A percentile compares a stretch with the other conserved stretches of the same genome.
Evolutionary conservation across 53 echinoderm and acorn worm genomes (phyloP).

Genomic region (Holothuria leucospilota): DNA sequence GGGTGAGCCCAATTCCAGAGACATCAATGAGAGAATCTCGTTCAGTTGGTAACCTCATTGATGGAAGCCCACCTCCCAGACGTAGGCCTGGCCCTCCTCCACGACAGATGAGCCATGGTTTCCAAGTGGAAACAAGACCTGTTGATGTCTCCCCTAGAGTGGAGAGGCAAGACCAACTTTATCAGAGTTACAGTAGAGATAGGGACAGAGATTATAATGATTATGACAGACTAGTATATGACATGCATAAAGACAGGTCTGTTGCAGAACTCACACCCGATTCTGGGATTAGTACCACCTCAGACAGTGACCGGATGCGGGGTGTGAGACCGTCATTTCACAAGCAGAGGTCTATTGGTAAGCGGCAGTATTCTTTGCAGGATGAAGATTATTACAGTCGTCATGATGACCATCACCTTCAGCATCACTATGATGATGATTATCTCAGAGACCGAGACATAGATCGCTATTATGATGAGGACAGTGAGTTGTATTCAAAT

Average conservation of each 20-base stretch:
- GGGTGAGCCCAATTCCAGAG: constrained; percentile 78
- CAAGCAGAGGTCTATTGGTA: constrained; percentile 58
- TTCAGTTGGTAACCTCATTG: constrained; percentile 86
- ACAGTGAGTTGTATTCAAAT: constrained; percentile 70
- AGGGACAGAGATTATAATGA: constrained; percentile 75
- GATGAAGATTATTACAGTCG: constrained; percentile 61
- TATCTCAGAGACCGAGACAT: constrained; percentile 68
- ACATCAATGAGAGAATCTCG: constrained; percentile 74
- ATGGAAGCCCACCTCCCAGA: constrained; percentile 63
- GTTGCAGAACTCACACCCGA: constrained; percentile 96
- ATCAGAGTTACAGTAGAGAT: constrained; percentile 71
- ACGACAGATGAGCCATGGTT: constrained; percentile 46
- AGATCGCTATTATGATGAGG: constrained; percentile 75
- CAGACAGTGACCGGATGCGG: constrained; percentile 81
- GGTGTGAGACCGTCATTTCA: constrained; percentile 59
- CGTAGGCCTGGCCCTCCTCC: constrained; percentile 32
- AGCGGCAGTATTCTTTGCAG: constrained; percentile 79
- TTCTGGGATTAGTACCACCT: constrained; percentile 97
- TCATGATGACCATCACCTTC: constrained; percentile 42
- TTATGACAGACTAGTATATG: constrained; percentile 26
- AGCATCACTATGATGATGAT: constrained; percentile 61
- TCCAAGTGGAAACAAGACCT: constrained; percentile 10
- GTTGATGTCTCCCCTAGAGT: constrained; percentile 27
- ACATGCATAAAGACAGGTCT: constrained; percentile 57
- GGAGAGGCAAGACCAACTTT: constrained; percentile 82